Conservation (phyloP, 2,888 invertebrate genomes). For the Sphinx pinastri region DNA sequence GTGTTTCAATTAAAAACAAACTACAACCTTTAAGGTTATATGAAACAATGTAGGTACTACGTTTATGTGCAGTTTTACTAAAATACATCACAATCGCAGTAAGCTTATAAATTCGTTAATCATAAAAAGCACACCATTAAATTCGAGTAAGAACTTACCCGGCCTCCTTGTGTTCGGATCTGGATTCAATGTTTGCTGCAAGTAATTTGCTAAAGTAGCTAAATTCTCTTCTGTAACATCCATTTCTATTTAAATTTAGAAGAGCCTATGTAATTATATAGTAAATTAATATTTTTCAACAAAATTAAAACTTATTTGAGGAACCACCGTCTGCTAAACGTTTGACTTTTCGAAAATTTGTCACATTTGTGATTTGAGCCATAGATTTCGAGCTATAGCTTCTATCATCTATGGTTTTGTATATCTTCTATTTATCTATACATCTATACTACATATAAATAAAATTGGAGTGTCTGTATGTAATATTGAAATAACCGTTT, state of each 20-base stretch:
- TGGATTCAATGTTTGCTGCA: constrained; percentile 94
- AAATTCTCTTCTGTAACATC: constrained; percentile 95
- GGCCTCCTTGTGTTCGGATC: constrained; percentile 92
- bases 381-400: too few species aligned
- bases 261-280: background rate
- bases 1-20: constrained; percentile 11
- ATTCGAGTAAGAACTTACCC: constrained; percentile 82
- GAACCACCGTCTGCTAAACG: constrained; percentile 15
- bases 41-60: background rate
- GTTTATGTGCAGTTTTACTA: background rate
- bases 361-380: background rate
- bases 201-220: constrained; percentile 90
- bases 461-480: too few species aligned
- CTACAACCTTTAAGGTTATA: background rate
- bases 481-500: too few species aligned
- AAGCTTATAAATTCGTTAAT: background rate
- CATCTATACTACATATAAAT: too few species aligned
- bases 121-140: background rate
- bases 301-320: background rate
- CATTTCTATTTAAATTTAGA: constrained; percentile 80
- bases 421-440: too few species aligned
- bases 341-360: constrained; percentile 16
- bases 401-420: too few species aligned
- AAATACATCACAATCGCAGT: background rate
- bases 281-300: background rate